Percentiles rank a stretch among this genome's conserved stretches.
These are phyloP conservation scores for Tetranychus cinnabarinus DNA, from an alignment of 1,140 invertebrate species.

Conservation along the genomic window DNA sequence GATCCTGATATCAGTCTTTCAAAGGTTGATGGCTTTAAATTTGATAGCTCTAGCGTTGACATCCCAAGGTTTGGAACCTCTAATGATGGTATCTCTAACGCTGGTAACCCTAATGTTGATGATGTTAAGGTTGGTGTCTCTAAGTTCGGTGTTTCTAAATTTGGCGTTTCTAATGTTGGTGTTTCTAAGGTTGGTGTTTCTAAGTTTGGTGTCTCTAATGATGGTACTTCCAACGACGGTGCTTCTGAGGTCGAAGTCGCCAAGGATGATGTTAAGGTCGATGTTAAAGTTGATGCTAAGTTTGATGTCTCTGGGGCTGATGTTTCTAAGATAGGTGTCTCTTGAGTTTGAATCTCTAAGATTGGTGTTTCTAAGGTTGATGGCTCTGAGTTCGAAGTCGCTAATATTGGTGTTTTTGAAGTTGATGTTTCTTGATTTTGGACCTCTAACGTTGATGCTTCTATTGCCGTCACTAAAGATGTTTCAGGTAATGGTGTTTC, in stretches of 20 bases:
- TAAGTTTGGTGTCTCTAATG: not conserved
- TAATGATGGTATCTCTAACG: not conserved
- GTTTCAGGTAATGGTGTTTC: not conserved
- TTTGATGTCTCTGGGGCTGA: not conserved
- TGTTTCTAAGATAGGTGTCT: not conserved
- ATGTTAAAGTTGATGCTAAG: not conserved
- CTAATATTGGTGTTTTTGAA: too few species aligned
- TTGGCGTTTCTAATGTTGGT: not conserved
- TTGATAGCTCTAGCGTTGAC: not conserved
- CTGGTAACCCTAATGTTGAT: not conserved
- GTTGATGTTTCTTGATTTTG: too few species aligned
- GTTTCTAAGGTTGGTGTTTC: not conserved
- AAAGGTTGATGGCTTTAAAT: not conserved
- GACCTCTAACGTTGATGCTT: not conserved
- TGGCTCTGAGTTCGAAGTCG: not conserved
- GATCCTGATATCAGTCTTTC: not conserved
- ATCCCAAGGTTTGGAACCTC: not conserved
- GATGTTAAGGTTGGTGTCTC: not conserved
- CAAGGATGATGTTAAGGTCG: not conserved
- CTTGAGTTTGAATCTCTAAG: not conserved
- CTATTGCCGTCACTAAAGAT: not conserved
- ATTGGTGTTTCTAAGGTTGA: not conserved
- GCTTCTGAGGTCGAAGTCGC: not conserved
- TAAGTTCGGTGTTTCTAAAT: not conserved
- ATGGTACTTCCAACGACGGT: not conserved